Evolutionary conservation across 2,888 invertebrate genomes (phyloP), one percentile per base, ranked within the genome.

Genomic region (Candidula unifasciata): DNA sequence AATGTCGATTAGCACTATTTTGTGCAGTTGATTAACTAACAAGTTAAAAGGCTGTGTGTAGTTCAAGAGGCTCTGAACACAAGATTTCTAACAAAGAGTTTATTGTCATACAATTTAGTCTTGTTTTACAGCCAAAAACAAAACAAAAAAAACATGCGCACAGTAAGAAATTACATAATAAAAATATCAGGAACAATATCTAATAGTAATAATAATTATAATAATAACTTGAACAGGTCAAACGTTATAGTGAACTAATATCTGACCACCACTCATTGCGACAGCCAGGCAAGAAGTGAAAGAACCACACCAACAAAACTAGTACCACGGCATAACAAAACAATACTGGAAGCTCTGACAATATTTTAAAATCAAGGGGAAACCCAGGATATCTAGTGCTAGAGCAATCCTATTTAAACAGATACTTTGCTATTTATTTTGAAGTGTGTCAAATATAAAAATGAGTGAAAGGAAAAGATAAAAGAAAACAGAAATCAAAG

Each of bases 81-180:
- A 44, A 44, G 44, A 44, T 83, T 83, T 83, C 83, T 77, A 83
- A 83, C 83, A 83, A 82, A 82, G 83, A 83, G 68, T 77, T 83
- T 73, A 69, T 82, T 71, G 6, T 74, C 54, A 57, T 76, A 44
- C 37, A 33, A 27, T 33, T 27, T 37, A 73, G 44, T 82, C 82
- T 76, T 82, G 82, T 82, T 82, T 74, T n/a, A n/a, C n/a, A n/a
- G n/a, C n/a, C n/a, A n/a, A n/a, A n/a, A n/a, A n/a, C n/a, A 82
- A 74, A 82, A 64, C 82, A 74, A 73, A 66, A 74, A 71, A 76
- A 74, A 82, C 82, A 82, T 82, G 82, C 82, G 66, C 54, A 84
- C 79, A 80, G 73, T 33, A 52, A 79, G 64, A 18, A 82, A 60
- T 60, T 33, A 54, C 27, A 83, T 66, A 57, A 69, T 78, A 60